These are phyloP conservation scores for Prolemur simus DNA, from an alignment of 2,113 vertebrate species.

Conservation along the genomic window DNA sequence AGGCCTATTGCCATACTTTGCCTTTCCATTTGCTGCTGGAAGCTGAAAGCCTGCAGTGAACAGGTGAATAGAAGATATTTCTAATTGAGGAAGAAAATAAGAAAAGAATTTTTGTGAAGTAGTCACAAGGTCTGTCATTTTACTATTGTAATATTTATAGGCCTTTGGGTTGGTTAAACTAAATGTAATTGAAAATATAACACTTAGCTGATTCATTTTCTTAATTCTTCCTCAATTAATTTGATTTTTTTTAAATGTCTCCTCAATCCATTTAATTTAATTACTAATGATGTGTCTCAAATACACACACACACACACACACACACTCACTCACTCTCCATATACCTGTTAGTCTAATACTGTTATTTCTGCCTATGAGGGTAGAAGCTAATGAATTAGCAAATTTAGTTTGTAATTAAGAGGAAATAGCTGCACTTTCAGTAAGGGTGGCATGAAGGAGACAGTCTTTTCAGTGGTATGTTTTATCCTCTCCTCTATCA, in stretches of 20 bases:
- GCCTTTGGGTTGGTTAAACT: constrained; percentile 25
- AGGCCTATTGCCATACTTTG: constrained; percentile 52
- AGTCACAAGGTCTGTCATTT: constrained; percentile 7
- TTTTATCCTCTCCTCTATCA: not conserved
- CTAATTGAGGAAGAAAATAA: constrained; percentile 38
- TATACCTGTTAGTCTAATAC: not conserved
- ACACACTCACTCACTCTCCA: not conserved
- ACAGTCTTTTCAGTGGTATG: not conserved
- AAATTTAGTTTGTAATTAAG: not conserved
- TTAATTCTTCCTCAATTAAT: not conserved
- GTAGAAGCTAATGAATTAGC: not conserved
- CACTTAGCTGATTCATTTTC: constrained; percentile 22
- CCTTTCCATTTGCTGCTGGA: constrained; percentile 9
- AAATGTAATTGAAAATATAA: constrained; percentile 52
- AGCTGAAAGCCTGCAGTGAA: constrained; percentile 38
- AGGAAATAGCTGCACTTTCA: not conserved
- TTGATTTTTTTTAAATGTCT: not conserved
- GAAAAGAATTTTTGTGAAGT: constrained; percentile 27
- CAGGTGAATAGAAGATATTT: constrained; percentile 39
- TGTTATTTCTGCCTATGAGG: not conserved
- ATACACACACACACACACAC: not conserved
- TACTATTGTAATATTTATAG: constrained; percentile 45
- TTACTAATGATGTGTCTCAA: not conserved
- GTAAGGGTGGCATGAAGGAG: not conserved
- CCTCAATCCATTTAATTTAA: not conserved